These are phyloP conservation scores for Varroa destructor DNA, from an alignment of 1,140 invertebrate species.

Conservation along the genomic window DNA sequence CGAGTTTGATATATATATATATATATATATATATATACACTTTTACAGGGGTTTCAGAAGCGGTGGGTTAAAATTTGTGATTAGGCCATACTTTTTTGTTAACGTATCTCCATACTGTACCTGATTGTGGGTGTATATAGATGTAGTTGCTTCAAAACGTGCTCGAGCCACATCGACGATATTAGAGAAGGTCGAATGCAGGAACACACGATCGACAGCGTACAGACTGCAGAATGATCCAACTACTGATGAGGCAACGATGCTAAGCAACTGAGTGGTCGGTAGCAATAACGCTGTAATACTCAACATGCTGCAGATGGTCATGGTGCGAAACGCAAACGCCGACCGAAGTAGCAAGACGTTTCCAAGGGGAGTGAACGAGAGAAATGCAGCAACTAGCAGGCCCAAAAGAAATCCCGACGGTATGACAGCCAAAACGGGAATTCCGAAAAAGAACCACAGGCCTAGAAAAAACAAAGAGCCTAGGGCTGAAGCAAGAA, in stretches of 20 bases:
- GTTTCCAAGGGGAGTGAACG: slow-evolving; percentile 10
- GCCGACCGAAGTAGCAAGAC: slow-evolving; percentile 7
- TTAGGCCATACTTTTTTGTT: too few relatives aligned
- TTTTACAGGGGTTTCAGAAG: too few relatives aligned
- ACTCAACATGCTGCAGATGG: slow-evolving; percentile 13
- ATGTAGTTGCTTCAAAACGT: slow-evolving; percentile 16
- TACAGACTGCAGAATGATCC: slow-evolving; percentile 26
- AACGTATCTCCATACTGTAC: too few relatives aligned
- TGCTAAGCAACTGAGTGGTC: slow-evolving; percentile 11
- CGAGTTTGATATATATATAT: too few relatives aligned
- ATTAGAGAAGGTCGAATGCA: slow-evolving; percentile 24
- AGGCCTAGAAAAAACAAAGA: neutral
- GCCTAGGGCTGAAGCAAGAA: neutral
- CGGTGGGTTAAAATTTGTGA: too few relatives aligned
- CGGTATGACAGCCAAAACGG: neutral
- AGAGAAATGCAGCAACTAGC: neutral
- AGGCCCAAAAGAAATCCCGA: slow-evolving; percentile 12
- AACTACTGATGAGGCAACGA: slow-evolving; percentile 7
- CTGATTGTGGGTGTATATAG: slow-evolving; percentile 15
- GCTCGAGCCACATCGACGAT: slow-evolving; percentile 15
- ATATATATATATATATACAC: too few relatives aligned
- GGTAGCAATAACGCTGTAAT: slow-evolving; percentile 9
- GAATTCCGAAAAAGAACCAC: slow-evolving; percentile 25
- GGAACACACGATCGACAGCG: slow-evolving; percentile 3
- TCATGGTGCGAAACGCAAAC: slow-evolving; percentile 22